Base-by-base conservation (phyloP, 2,888 invertebrate species). In the Keiferia lycopersicella region DNA sequence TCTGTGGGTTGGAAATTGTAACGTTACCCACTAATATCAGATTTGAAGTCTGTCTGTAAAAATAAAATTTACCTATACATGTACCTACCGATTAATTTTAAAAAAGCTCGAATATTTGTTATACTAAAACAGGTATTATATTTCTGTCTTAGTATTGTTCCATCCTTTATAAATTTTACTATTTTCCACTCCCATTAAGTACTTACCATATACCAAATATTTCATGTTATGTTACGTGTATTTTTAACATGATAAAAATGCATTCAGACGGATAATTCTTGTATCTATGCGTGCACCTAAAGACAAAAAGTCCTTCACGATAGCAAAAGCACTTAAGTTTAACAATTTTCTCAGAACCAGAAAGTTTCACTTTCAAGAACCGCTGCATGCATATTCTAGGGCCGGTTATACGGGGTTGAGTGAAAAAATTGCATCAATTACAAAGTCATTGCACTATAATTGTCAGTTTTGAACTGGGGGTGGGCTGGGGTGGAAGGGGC, bases 371-470 rank as follows among this genome's bases (percentile, higher is more conserved):
- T 53, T 62, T 62, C 39, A 38, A 53, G 51, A 51, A 62, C 51
- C 30, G 62, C 16, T 12, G 12, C 62, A 38, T 62, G 38, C 18
- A 63, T 59, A 38, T 62, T 62, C 22, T 57, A 53, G 12, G 1
- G 20, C 20, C 34, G 18, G 26, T 60, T 45, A 60, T 58, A 65
- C 66, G 45, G 62, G 64, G 64, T 61, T 65, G 66, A 45, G 62
- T 65, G 63, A 66, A 30, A 61, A 65, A 62, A 64, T 64, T 68
- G 66, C 67, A 60, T 64, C 71, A 67, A 70, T 73, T 73, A 64
- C 60, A 74, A 73, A 78, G 77, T 76, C 77, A 71, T 75, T 79
- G 71, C 72, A 76, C 81, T 81, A 77, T 87, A 86, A 87, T 86
- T 82, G 84, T 79, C 78, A 77, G 78, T 82, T 84, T 83, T 77